Evolutionary conservation across 2,113 vertebrate genomes (phyloP), one percentile per base, ranked within the genome.

Genomic region (Petroica traversi): DNA sequence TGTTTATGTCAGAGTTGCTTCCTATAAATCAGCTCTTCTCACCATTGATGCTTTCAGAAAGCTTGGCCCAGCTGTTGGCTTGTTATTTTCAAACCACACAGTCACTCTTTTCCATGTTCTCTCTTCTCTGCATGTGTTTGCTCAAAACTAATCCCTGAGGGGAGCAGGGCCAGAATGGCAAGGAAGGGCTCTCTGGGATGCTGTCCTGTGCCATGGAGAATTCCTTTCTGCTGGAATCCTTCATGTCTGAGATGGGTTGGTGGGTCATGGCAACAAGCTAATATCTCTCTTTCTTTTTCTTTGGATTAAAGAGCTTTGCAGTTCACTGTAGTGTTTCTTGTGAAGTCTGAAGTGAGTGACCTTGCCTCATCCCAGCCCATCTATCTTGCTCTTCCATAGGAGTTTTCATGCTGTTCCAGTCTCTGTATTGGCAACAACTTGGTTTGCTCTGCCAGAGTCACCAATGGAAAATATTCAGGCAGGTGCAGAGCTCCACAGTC

Each of bases 41-140:
- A 61, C 43, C 1, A 0, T 12, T 0, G 1, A 24, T n/a, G 40
- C 48, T 82, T 61, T 64, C 0, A 0, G 25, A 48, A 49, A 58
- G 49, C 9, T 63, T 49, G 55, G 4, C 66, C 52, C 14, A 15
- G 0, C 11, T 72, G 52, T 26, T 46, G n/a, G 61, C 67, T 91
- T 17, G 52, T 72, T 38, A 0, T 45, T 83, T 63, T 25, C 67
- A 29, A 72, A 9, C 34, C 8, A 3, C 2, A 0, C 31, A 13
- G 63, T 45, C 26, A 3, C 19, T 58, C 20, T 73, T 57, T n/a
- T n/a, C 80, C 34, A 2, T 11, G 46, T n/a, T 78, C 17, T 72
- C 43, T 82, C 43, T 29, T 62, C 25, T 8, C 18, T 33, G 29
- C 28, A 0, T 0, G 0, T 18, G 17, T 93, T 75, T 58, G 46